phyloP scores from a whole-genome alignment of 2,113 vertebrate species.

The Noctilio leporinus region DNA sequence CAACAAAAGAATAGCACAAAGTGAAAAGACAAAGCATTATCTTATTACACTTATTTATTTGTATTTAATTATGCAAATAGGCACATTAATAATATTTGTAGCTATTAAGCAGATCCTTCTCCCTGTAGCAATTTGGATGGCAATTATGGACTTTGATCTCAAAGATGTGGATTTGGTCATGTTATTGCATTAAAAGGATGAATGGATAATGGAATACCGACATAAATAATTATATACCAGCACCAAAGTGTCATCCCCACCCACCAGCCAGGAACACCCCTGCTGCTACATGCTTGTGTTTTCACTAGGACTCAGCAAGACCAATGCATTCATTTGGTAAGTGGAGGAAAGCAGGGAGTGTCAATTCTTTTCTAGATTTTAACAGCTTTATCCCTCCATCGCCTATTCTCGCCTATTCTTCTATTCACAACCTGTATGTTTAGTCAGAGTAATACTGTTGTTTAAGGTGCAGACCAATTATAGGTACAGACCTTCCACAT shows the following conservation, averaged over 20 bases:
- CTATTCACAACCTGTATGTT: neutral
- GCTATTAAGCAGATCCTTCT: neutral
- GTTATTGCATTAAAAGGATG: neutral
- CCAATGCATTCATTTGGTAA: neutral
- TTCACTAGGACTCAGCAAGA: neutral
- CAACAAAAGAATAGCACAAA: neutral
- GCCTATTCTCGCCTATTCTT: neutral
- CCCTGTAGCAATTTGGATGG: neutral
- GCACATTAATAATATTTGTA: neutral
- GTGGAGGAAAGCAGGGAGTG: accelerated
- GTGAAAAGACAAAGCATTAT: neutral
- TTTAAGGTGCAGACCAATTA: neutral
- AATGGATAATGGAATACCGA: neutral
- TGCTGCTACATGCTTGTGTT: neutral
- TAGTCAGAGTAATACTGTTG: neutral
- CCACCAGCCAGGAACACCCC: neutral
- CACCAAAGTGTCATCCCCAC: neutral
- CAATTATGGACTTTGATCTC: neutral
- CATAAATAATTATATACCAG: neutral
- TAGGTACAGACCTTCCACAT: neutral
- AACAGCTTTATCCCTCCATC: neutral
- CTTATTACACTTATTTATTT: neutral
- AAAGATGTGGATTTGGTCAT: neutral
- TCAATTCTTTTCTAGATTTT: neutral
- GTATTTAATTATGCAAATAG: neutral